Evolutionary conservation across 2,113 vertebrate genomes (phyloP).

Genomic region (Semicossyphus pulcher): DNA sequence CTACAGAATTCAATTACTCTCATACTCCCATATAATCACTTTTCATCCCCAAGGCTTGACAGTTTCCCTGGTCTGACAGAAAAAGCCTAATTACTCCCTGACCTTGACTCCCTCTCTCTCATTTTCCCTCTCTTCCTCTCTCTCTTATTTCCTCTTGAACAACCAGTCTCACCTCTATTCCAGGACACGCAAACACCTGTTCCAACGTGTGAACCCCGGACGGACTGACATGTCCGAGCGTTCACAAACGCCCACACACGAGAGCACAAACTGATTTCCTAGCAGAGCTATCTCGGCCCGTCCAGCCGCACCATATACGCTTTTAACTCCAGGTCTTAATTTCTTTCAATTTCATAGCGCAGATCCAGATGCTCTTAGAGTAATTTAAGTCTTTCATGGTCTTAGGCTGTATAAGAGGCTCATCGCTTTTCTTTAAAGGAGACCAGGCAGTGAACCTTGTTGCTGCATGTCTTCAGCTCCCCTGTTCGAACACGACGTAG

Average conservation of each 20-base stretch:
- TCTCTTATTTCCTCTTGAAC: constrained; percentile 2
- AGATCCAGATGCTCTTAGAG: constrained; percentile 45
- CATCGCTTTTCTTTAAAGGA: constrained; percentile 8
- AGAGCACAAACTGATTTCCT: neutral
- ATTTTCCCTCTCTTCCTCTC: neutral
- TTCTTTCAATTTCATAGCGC: constrained; percentile 54
- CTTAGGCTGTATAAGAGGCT: constrained; percentile 29
- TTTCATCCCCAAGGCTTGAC: constrained; percentile 81
- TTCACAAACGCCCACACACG: constrained; percentile 1
- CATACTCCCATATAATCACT: constrained; percentile 81
- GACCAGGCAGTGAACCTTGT: constrained; percentile 9
- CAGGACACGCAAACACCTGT: constrained; percentile 40
- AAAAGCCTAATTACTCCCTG: constrained; percentile 82
- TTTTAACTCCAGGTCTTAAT: constrained; percentile 44
- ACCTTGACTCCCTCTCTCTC: constrained; percentile 75
- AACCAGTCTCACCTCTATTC: constrained; percentile 9
- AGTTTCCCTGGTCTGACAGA: constrained; percentile 73
- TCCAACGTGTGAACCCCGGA: constrained; percentile 13
- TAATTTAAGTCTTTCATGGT: constrained; percentile 58
- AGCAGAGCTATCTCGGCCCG: neutral
- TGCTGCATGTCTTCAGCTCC: constrained; percentile 8
- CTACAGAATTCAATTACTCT: constrained; percentile 80
- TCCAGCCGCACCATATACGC: neutral
- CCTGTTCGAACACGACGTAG: neutral
- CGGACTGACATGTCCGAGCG: neutral